These are phyloP conservation scores for Balearica regulorum DNA, from an alignment of 2,797 vertebrate species.

Conservation along the genomic window DNA sequence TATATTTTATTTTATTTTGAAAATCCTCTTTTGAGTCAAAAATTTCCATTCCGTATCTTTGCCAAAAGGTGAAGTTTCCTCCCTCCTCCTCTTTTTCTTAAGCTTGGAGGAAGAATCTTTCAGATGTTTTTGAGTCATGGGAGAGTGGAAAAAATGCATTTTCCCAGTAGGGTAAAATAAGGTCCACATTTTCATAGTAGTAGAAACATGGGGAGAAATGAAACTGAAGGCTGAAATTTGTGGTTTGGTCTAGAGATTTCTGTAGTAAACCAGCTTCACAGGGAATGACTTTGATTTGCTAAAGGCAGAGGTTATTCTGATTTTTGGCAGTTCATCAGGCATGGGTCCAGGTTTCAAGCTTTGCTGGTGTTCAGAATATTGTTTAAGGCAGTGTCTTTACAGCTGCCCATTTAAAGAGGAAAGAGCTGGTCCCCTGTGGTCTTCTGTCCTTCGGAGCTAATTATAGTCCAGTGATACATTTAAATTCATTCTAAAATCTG, in stretches of 20 bases:
- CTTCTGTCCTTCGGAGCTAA: background rate
- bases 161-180: slow-evolving; percentile 20
- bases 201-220: background rate
- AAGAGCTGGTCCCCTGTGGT: background rate
- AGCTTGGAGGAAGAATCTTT: slow-evolving; percentile 12
- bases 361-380: background rate
- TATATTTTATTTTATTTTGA: slow-evolving; percentile 48
- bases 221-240: background rate
- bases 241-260: background rate
- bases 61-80: slow-evolving; percentile 41
- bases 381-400: background rate
- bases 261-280: background rate
- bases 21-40: slow-evolving; percentile 46
- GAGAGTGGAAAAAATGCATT: slow-evolving; percentile 43
- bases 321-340: background rate
- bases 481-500: slow-evolving; percentile 28
- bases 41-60: slow-evolving; percentile 45
- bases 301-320: background rate
- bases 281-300: background rate
- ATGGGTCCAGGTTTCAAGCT: background rate
- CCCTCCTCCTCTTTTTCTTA: background rate
- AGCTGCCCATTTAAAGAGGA: background rate
- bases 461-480: background rate
- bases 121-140: slow-evolving; percentile 26
- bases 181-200: background rate